These are phyloP conservation scores for Disparrhopalites patrizii DNA, from an alignment of 2,888 invertebrate genomes.

Conservation along the genomic window DNA sequence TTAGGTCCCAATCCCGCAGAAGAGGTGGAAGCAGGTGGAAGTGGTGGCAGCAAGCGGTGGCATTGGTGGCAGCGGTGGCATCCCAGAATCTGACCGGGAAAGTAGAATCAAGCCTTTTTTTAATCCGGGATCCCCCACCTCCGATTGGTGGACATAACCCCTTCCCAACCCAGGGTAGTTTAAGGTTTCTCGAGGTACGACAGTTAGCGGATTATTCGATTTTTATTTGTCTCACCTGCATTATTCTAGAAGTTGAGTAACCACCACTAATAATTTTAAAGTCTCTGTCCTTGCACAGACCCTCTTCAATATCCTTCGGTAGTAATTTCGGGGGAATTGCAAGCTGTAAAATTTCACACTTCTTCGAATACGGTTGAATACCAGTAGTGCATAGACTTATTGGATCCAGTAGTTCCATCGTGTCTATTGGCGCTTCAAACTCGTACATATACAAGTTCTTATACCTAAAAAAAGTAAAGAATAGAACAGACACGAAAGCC, in stretches of 20 bases:
- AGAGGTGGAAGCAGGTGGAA: too few species aligned
- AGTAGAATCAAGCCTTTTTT: too few species aligned
- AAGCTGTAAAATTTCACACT: constrained; percentile 45
- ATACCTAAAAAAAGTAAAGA: constrained; percentile 33
- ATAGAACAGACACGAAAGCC: background rate
- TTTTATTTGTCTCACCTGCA: too few species aligned
- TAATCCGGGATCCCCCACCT: too few species aligned
- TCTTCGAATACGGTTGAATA: constrained; percentile 43
- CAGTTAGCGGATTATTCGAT: too few species aligned
- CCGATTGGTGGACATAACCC: too few species aligned
- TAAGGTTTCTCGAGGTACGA: too few species aligned
- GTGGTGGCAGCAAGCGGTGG: too few species aligned
- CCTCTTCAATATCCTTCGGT: constrained; percentile 41
- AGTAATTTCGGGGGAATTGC: constrained; percentile 45
- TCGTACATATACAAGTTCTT: constrained; percentile 46
- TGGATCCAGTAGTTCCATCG: constrained; percentile 40
- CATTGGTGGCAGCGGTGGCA: too few species aligned
- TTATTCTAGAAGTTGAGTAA: constrained; percentile 38
- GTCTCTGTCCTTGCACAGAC: constrained; percentile 46
- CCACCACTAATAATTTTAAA: constrained; percentile 47
- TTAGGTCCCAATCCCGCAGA: too few species aligned
- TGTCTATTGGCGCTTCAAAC: constrained; percentile 44
- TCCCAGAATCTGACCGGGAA: too few species aligned
- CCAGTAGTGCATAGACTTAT: constrained; percentile 42
- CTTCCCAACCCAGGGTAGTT: too few species aligned